Percentiles rank a stretch among this genome's conserved stretches.
Evolutionary conservation across 2,113 vertebrate genomes (phyloP).

Genomic region (Mastomys coucha): DNA sequence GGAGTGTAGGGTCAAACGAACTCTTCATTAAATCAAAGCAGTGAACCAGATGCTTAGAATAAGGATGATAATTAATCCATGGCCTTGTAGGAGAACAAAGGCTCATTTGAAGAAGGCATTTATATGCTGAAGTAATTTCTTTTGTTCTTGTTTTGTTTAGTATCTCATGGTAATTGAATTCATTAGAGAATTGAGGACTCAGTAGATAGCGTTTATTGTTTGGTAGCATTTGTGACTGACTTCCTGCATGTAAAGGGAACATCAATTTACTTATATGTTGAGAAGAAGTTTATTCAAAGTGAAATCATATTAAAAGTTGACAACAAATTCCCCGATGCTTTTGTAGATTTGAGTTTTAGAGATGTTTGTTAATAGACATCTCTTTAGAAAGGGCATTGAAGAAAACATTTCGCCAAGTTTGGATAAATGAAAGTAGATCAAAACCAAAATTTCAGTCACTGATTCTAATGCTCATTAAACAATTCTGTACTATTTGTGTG

Average conservation of each 20-base stretch:
- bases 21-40: slow-evolving; percentile 78
- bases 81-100: slow-evolving; percentile 73
- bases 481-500: not conserved
- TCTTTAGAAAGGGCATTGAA: not conserved
- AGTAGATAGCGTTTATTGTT: slow-evolving; percentile 60
- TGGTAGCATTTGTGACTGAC: slow-evolving; percentile 58
- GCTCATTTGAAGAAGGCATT: slow-evolving; percentile 78
- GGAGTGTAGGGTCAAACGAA: slow-evolving; percentile 71
- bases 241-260: not conserved
- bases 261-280: slow-evolving; percentile 22
- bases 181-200: slow-evolving; percentile 65
- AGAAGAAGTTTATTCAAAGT: slow-evolving; percentile 18
- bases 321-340: not conserved
- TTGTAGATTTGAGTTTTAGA: not conserved
- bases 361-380: not conserved
- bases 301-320: slow-evolving; percentile 46
- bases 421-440: not conserved
- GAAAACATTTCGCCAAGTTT: not conserved
- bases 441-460: not conserved
- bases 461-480: not conserved
- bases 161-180: slow-evolving; percentile 72
- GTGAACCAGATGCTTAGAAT: slow-evolving; percentile 75
- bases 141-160: slow-evolving; percentile 78
- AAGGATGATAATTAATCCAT: slow-evolving; percentile 73
- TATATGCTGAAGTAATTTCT: slow-evolving; percentile 68